Evolutionary conservation across 2,113 vertebrate species (phyloP).

Genomic region (Anseranas semipalmata): DNA sequence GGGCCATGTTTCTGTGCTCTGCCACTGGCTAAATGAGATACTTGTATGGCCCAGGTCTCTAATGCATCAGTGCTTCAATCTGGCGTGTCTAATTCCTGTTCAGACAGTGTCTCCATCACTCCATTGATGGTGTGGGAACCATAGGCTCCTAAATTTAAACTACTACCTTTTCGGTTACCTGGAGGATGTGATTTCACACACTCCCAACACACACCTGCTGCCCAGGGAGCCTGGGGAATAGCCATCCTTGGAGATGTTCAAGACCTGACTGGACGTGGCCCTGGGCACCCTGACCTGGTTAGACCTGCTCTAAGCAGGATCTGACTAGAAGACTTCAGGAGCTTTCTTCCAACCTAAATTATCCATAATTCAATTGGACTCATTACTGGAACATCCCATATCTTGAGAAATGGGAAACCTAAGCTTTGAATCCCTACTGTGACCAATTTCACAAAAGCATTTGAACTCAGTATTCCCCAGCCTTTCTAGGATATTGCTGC

Average conservation of each 20-base stretch:
- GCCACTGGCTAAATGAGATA: fast-evolving
- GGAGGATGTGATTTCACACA: background rate
- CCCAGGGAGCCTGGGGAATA: background rate
- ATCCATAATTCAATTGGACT: background rate
- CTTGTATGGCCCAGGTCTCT: background rate
- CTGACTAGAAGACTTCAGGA: background rate
- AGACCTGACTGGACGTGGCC: background rate
- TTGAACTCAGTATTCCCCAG: background rate
- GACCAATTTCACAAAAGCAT: background rate
- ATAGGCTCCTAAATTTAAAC: background rate
- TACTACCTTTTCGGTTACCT: background rate
- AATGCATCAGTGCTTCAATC: background rate
- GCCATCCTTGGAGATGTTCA: background rate
- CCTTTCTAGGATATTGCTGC: background rate
- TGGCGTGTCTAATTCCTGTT: background rate
- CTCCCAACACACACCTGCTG: background rate
- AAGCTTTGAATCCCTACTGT: background rate
- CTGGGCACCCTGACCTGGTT: background rate
- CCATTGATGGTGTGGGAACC: background rate
- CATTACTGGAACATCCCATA: background rate
- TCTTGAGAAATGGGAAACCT: background rate
- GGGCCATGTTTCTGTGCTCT: background rate
- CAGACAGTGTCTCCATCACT: background rate
- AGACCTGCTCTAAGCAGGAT: background rate
- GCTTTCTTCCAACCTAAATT: background rate